Percentiles rank a stretch among this genome's conserved stretches.
These are phyloP conservation scores for Xiphophorus birchmanni DNA, from an alignment of 2,797 vertebrate species.

Conservation along the genomic window DNA sequence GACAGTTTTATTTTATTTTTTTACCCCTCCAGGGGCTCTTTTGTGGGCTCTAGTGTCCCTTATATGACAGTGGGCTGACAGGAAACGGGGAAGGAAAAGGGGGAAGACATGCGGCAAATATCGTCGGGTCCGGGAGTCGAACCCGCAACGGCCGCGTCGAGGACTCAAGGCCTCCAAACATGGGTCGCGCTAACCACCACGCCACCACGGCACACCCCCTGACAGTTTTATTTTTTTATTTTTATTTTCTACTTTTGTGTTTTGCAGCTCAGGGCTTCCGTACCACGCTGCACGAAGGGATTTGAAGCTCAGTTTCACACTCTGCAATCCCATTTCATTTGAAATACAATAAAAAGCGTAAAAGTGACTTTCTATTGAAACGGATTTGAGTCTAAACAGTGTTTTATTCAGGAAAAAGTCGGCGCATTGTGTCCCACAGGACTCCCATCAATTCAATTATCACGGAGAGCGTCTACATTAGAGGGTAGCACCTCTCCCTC, in stretches of 20 bases:
- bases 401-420: constrained; percentile 46
- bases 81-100: no score
- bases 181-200: no score
- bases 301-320: neutral
- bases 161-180: no score
- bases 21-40: no score
- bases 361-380: constrained; percentile 24
- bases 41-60: no score
- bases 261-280: neutral
- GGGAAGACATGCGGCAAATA: no score
- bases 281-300: neutral
- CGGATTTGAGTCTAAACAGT: constrained; percentile 21
- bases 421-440: constrained; percentile 39
- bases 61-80: no score
- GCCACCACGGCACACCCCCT: no score
- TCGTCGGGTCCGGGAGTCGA: no score
- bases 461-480: constrained; percentile 59
- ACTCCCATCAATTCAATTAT: constrained; percentile 77
- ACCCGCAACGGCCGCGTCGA: no score
- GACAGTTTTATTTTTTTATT: neutral
- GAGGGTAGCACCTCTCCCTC: constrained; percentile 45
- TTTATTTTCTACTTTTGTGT: neutral
- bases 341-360: neutral
- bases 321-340: neutral
- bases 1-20: neutral